Conservation (phyloP, 2,113 vertebrate species). For the Meriones unguiculatus region DNA sequence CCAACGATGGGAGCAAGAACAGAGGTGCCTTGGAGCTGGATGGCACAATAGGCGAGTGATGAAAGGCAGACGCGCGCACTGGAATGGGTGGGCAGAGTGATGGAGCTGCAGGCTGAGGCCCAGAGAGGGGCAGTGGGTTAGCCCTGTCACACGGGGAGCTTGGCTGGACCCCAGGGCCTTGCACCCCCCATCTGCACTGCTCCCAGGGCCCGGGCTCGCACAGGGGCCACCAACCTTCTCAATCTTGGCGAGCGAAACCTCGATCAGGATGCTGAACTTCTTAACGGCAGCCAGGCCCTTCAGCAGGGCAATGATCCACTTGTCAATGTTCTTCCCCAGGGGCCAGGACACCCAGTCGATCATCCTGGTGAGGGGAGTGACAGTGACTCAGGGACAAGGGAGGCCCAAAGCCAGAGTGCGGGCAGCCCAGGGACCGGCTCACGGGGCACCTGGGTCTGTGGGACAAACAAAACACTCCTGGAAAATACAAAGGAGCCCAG, state of each 20-base stretch:
- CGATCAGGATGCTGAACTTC: conserved; percentile 92
- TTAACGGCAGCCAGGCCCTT: conserved; percentile 91
- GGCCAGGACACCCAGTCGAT: conserved; percentile 93
- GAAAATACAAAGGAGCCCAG: not conserved
- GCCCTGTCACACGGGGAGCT: not conserved
- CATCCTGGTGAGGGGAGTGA: conserved; percentile 85
- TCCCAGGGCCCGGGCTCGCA: not conserved
- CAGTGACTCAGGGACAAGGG: conserved; percentile 28
- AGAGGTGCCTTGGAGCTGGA: not conserved
- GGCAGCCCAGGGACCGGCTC: not conserved
- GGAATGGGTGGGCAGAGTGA: not conserved
- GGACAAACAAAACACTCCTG: not conserved
- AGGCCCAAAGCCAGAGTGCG: not conserved
- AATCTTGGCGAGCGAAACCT: conserved; percentile 91
- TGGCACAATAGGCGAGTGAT: not conserved
- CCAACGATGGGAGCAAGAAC: not conserved
- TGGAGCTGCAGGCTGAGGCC: not conserved
- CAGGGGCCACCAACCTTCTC: conserved; percentile 89
- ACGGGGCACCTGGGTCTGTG: not conserved
- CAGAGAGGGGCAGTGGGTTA: not conserved
- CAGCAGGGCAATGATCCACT: conserved; percentile 91
- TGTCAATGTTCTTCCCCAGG: conserved; percentile 91
- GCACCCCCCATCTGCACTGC: not conserved
- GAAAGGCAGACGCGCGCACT: not conserved
- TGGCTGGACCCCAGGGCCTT: not conserved